Conservation (phyloP, 2,888 invertebrate genomes). For the Lamellibrachia columna region DNA sequence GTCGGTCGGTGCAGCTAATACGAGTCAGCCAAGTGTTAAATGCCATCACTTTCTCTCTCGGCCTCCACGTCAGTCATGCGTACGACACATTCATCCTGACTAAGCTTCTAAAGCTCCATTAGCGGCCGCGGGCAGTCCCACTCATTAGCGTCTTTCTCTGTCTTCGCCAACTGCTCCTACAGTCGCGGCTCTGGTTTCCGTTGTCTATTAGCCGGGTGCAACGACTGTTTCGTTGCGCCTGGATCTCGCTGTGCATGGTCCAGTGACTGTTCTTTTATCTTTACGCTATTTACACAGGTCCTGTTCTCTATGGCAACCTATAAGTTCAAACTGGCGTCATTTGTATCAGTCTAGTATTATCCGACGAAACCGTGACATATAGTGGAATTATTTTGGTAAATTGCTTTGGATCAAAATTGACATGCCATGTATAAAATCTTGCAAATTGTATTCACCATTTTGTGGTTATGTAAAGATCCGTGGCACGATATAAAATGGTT, state of each 20-base stretch:
- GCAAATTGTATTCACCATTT: background rate
- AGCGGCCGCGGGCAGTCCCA: background rate
- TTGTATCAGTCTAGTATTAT: background rate
- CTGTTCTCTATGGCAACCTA: background rate
- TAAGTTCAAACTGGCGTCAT: background rate
- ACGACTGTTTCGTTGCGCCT: background rate
- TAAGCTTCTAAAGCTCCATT: background rate
- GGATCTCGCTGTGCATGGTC: background rate
- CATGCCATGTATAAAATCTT: background rate
- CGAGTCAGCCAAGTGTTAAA: slow-evolving; percentile 6
- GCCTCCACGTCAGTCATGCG: background rate
- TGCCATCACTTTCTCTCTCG: background rate
- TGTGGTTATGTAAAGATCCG: background rate
- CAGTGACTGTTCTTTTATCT: background rate
- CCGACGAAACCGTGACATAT: background rate
- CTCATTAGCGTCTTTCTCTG: background rate
- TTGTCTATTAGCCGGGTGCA: background rate
- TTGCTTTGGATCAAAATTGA: background rate
- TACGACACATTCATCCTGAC: background rate
- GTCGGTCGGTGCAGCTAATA: background rate
- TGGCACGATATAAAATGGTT: too few species aligned
- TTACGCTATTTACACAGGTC: background rate
- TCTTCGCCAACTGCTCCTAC: background rate
- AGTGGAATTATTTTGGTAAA: background rate
- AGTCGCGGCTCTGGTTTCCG: background rate